Evolutionary conservation across 2,888 invertebrate species (phyloP).

Genomic region (Steinernema scapterisci): DNA sequence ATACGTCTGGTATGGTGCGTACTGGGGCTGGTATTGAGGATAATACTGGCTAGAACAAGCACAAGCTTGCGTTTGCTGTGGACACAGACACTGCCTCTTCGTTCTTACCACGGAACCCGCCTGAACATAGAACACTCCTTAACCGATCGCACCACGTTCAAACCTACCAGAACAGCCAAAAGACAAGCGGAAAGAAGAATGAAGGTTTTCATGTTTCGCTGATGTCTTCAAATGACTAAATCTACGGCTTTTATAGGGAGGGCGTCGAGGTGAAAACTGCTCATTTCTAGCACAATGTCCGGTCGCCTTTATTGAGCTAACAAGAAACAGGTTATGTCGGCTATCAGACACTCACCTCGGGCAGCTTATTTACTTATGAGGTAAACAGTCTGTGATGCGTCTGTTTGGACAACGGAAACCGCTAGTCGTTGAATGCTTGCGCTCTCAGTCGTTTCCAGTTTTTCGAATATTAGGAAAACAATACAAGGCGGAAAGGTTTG

Average conservation of each 20-base stretch:
- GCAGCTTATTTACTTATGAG: conserved; percentile 28
- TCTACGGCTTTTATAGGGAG: background rate
- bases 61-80: conserved; percentile 6
- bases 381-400: conserved; percentile 28
- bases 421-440: background rate
- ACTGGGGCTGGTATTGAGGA: background rate
- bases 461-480: background rate
- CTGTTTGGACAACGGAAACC: conserved; percentile 28
- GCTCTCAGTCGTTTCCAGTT: background rate
- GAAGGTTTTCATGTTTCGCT: background rate
- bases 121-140: background rate
- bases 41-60: conserved; percentile 12
- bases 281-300: conserved; percentile 30
- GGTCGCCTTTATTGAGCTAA: conserved; percentile 29
- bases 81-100: conserved; percentile 11
- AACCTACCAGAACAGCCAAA: conserved; percentile 4
- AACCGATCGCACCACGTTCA: background rate
- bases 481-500: background rate
- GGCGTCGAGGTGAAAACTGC: conserved; percentile 16
- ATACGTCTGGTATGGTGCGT: background rate
- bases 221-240: background rate
- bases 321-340: conserved; percentile 22
- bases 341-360: conserved; percentile 29
- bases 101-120: conserved; percentile 3
- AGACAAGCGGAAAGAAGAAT: background rate